Evolutionary conservation across 92 coral and sea anemone species (phyloP), one percentile per base, ranked within the genome.

Genomic region (Porites evermanni): DNA sequence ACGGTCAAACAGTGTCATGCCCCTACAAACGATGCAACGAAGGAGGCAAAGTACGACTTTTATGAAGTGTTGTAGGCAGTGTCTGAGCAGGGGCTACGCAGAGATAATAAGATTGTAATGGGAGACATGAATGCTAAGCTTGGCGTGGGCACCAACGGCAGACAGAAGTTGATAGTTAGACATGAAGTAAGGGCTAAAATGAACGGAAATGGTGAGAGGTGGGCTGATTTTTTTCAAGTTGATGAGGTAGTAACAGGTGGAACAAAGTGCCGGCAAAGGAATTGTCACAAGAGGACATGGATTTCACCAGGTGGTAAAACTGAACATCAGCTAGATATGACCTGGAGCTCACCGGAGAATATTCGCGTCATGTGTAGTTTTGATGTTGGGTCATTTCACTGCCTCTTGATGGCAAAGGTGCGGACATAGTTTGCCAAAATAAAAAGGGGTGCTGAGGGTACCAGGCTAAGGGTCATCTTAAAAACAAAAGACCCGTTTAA

Each of bases 361-460:
- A 64, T 82, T 26, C 24, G 79, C 70, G 58, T 50, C 17, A 54
- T 64, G 53, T 51, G 70, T 64, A 81, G 78, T 61, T 59, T 74
- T 63, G 88, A 63, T 63, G 82, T 51, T 64, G 88, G 82, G 58
- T 26, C 74, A 53, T 68, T 74, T 79, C 80, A 83, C 63, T 65
- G 74, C 19, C 61, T 74, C 65, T 24, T 83, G n/a, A 72, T 79
- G 21, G 44, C 68, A 38, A 78, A 54, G 44, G 53, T 60, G 32
- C 6, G 68, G 70, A 29, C 61, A 23, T 44, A 24, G 70, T n/a
- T 79, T 67, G 61, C 83, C 68, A 79, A 1, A 56, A 14, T 56
- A 14, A 56, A 8, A 17, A 14, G 1, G 61, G 13, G 12, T 8
- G 12, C 0, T 56, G 61, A 56, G 61, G 12, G 0, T 8, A 56